Conservation (phyloP, 2,113 vertebrate species). For the Hyaena hyaena region DNA sequence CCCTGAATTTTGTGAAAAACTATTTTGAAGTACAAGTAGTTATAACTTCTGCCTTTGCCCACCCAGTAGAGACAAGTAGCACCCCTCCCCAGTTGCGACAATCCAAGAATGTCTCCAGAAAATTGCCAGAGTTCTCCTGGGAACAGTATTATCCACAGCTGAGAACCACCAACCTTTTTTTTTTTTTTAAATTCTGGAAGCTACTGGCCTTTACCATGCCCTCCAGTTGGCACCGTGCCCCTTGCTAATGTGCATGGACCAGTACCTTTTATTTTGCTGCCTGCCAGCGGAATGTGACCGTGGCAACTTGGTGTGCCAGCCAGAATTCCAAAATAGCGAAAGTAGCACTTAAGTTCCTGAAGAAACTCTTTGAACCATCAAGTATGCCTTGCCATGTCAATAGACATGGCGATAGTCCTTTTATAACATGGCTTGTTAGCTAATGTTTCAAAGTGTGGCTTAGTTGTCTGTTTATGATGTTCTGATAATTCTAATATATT, state of each 20-base stretch:
- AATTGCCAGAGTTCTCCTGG: neutral
- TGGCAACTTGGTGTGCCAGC: constrained; percentile 16
- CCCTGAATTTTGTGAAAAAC: neutral
- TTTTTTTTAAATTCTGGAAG: neutral
- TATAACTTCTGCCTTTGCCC: neutral
- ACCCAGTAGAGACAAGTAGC: neutral
- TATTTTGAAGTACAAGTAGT: constrained; percentile 39
- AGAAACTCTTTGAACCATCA: neutral
- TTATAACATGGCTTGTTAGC: neutral
- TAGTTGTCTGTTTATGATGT: neutral
- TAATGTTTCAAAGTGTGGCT: neutral
- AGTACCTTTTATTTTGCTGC: neutral
- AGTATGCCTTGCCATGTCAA: neutral
- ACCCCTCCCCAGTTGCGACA: neutral
- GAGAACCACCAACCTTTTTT: neutral
- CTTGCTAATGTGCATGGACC: constrained; percentile 20
- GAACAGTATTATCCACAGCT: neutral
- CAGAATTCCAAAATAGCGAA: neutral
- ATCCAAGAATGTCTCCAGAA: neutral
- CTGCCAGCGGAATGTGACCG: neutral
- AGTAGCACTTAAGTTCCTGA: constrained; percentile 38
- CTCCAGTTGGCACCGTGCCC: constrained; percentile 6
- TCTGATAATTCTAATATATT: neutral
- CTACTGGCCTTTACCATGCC: neutral
- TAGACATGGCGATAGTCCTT: neutral